Evolutionary conservation across 2,888 invertebrate genomes (phyloP).

Genomic region (Epirrita christyi): DNA sequence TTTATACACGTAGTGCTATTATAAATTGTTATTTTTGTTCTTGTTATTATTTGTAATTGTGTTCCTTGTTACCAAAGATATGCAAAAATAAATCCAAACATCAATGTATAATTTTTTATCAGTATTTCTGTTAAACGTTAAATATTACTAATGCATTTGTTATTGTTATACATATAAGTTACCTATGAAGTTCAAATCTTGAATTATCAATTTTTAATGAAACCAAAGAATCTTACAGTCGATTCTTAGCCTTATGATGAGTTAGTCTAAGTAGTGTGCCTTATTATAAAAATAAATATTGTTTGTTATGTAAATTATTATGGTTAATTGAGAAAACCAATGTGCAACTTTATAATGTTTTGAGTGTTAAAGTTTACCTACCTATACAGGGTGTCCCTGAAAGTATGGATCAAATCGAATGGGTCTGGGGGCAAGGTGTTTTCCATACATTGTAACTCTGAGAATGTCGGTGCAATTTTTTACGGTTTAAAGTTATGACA

Average conservation of each 20-base stretch:
- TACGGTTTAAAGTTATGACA: no score
- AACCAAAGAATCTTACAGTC: slow-evolving; percentile 80
- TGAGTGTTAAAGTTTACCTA: slow-evolving; percentile 53
- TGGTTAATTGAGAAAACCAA: slow-evolving; percentile 29
- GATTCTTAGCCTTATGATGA: slow-evolving; percentile 66
- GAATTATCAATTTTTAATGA: slow-evolving; percentile 64
- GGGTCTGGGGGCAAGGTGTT: no score
- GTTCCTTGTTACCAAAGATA: slow-evolving; percentile 84
- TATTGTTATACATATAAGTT: slow-evolving; percentile 74
- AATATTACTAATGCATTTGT: slow-evolving; percentile 65
- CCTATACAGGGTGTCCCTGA: no score
- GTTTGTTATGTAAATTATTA: slow-evolving; percentile 64
- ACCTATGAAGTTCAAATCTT: slow-evolving; percentile 78
- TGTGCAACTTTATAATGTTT: slow-evolving; percentile 45
- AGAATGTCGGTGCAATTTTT: no score
- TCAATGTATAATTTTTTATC: slow-evolving; percentile 51
- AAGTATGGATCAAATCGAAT: no score
- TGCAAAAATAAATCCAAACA: slow-evolving; percentile 51
- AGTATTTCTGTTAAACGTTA: slow-evolving; percentile 45
- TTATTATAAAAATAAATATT: slow-evolving; percentile 51
- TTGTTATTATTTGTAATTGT: slow-evolving; percentile 73
- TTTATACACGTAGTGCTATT: slow-evolving; percentile 42
- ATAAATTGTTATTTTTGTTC: slow-evolving; percentile 79
- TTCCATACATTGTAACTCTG: no score
- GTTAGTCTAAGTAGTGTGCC: slow-evolving; percentile 52